Conservation (phyloP, 2,113 vertebrate species). For the Regulus satrapa region DNA sequence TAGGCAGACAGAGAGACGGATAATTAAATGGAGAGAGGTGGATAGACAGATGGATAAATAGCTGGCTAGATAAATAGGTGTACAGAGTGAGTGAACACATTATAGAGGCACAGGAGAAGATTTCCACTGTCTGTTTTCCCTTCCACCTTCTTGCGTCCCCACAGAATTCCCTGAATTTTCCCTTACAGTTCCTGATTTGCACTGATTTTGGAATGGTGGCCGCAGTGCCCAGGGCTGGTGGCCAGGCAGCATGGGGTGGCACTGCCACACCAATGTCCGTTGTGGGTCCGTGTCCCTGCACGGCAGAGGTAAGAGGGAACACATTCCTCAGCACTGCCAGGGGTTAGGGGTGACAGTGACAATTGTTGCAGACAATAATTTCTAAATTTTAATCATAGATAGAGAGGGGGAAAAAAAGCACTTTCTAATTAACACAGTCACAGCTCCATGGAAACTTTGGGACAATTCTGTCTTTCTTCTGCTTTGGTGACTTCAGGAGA, state of each 20-base stretch:
- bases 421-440: neutral
- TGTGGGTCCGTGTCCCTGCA: neutral
- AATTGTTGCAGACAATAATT: neutral
- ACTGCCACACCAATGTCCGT: neutral
- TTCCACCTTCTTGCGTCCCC: neutral
- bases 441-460: neutral
- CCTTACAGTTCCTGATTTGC: neutral
- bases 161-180: neutral
- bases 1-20: neutral
- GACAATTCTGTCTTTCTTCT: neutral
- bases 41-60: neutral
- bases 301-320: neutral
- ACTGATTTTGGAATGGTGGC: neutral
- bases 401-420: neutral
- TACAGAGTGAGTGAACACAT: too few species aligned
- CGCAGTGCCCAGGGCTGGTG: neutral
- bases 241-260: neutral
- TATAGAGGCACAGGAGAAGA: neutral
- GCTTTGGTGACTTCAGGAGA: conserved; percentile 44
- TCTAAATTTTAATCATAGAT: neutral
- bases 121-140: neutral
- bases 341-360: neutral
- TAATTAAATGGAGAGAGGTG: neutral
- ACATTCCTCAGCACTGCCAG: accelerated
- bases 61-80: neutral